Evolutionary conservation across 2,888 invertebrate genomes (phyloP).

Genomic region (Agriopis aurantiaria): DNA sequence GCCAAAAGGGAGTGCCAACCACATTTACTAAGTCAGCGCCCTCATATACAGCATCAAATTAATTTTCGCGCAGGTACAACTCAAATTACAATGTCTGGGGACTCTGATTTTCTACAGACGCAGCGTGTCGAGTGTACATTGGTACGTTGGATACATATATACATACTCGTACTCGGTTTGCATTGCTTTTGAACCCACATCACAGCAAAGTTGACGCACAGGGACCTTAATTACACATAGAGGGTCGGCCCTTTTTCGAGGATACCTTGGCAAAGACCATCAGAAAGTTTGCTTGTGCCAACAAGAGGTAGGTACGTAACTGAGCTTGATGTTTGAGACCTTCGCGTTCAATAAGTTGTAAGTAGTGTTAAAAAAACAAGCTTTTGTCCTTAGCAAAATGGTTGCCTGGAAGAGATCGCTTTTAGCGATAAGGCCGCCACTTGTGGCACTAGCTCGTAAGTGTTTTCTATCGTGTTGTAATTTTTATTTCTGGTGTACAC

Average conservation of each 20-base stretch:
- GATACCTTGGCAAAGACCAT: conserved; percentile 62
- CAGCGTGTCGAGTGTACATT: conserved; percentile 47
- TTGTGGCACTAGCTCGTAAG: too few relatives aligned
- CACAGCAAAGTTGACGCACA: conserved; percentile 73
- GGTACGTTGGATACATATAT: conserved; percentile 45
- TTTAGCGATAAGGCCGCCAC: too few relatives aligned
- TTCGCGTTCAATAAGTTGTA: conserved; percentile 20
- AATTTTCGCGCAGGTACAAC: conserved; percentile 47
- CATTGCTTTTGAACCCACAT: conserved; percentile 72
- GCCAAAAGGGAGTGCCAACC: conserved; percentile 1
- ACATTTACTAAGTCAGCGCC: conserved; percentile 26
- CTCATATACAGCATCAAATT: conserved; percentile 31
- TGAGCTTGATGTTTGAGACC: conserved; percentile 34
- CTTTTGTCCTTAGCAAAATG: too few relatives aligned
- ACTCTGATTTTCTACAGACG: conserved; percentile 26
- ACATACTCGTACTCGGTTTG: conserved; percentile 44
- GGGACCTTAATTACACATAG: conserved; percentile 73
- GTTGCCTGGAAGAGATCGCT: too few relatives aligned
- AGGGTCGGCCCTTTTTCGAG: conserved; percentile 65
- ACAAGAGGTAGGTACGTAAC: conserved; percentile 43
- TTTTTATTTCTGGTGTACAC: too few relatives aligned
- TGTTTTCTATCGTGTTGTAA: too few relatives aligned
- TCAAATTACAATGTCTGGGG: conserved; percentile 42
- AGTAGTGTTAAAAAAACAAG: too few relatives aligned
- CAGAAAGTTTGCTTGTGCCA: conserved; percentile 61